Conservation (phyloP, 2,888 invertebrate species). For the Philonicus albiceps region DNA sequence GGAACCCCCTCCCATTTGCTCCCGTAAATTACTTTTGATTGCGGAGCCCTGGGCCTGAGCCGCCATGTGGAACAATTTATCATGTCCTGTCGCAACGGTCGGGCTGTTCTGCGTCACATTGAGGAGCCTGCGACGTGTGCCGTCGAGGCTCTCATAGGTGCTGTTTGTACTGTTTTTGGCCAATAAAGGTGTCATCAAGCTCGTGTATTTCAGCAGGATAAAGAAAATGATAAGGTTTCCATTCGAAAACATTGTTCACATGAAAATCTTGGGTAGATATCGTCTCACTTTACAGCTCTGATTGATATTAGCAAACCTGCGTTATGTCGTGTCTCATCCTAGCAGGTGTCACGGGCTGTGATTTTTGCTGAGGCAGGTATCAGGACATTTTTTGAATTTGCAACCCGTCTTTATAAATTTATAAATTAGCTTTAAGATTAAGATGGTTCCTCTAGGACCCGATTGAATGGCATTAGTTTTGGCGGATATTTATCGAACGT, state of each 20-base stretch:
- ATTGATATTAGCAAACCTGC: background rate
- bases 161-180: constrained; percentile 51
- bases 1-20: background rate
- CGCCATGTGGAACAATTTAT: constrained; percentile 25
- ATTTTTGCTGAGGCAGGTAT: background rate
- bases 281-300: background rate
- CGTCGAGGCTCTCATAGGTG: constrained; percentile 44
- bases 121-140: background rate
- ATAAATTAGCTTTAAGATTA: background rate
- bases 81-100: background rate
- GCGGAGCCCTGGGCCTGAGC: background rate
- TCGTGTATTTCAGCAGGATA: constrained; percentile 52
- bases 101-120: background rate
- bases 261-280: background rate
- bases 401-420: background rate
- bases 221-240: constrained; percentile 53
- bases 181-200: constrained; percentile 51
- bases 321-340: background rate
- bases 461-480: background rate
- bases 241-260: constrained; percentile 53
- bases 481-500: background rate
- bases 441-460: background rate
- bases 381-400: constrained; percentile 7
- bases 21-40: constrained; percentile 14
- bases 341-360: background rate